Percentiles rank a stretch among this genome's conserved stretches.
These are phyloP conservation scores for Pilophorus perplexus DNA, from an alignment of 2,888 invertebrate species.

Conservation along the genomic window DNA sequence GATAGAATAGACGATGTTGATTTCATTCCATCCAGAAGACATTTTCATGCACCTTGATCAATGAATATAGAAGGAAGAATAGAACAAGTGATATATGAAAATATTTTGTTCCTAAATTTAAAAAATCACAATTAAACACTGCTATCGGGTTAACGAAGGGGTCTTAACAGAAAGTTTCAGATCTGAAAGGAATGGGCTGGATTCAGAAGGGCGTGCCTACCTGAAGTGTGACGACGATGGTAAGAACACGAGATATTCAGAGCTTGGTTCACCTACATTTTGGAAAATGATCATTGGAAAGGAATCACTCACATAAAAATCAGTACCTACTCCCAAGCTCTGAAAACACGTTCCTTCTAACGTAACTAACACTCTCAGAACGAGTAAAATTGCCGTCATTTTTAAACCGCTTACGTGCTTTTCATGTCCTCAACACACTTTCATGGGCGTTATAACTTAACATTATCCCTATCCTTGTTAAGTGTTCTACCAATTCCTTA, in stretches of 20 bases:
- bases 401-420: conserved; percentile 11
- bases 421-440: background rate
- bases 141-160: conserved; percentile 7
- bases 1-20: too few relatives aligned
- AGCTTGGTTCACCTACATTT: conserved; percentile 20
- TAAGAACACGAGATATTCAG: conserved; percentile 57
- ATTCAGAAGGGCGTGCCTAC: conserved; percentile 77
- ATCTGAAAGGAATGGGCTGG: conserved; percentile 74
- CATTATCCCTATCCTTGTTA: too few relatives aligned
- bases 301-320: conserved; percentile 8
- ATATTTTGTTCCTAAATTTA: background rate
- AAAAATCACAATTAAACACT: background rate
- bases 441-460: too few relatives aligned
- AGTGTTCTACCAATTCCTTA: too few relatives aligned
- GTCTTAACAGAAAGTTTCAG: conserved; percentile 54
- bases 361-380: conserved; percentile 35
- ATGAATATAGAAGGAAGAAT: too few relatives aligned
- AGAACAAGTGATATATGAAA: too few relatives aligned
- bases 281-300: background rate
- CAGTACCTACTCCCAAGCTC: conserved; percentile 11
- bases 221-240: conserved; percentile 80
- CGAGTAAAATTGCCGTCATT: conserved; percentile 31
- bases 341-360: conserved; percentile 16
- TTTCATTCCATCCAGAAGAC: too few relatives aligned
- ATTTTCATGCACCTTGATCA: too few relatives aligned